These are phyloP conservation scores for Coturnix japonica DNA, from an alignment of 2,113 vertebrate genomes.

Conservation along the genomic window DNA sequence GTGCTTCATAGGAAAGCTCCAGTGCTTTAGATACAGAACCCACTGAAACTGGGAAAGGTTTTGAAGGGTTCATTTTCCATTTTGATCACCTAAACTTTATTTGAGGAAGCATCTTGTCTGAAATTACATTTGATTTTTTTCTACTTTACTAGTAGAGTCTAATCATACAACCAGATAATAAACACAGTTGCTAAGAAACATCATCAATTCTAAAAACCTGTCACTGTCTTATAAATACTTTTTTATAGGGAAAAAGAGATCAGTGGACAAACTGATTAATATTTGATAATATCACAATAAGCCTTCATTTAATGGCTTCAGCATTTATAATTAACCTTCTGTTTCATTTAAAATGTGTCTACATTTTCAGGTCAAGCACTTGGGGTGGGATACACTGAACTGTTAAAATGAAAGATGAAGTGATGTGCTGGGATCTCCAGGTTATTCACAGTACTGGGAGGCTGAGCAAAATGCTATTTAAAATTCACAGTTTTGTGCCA, in stretches of 20 bases:
- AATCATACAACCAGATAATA: background rate
- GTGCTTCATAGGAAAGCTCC: background rate
- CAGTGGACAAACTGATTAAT: conserved; percentile 61
- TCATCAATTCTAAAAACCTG: background rate
- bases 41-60: background rate
- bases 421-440: conserved; percentile 28
- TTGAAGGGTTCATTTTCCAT: background rate
- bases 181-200: background rate
- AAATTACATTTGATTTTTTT: background rate
- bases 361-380: conserved; percentile 44
- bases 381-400: conserved; percentile 23
- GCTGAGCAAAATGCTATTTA: background rate
- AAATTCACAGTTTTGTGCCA: background rate
- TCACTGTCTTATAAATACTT: background rate
- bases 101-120: background rate
- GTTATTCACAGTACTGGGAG: background rate
- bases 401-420: conserved; percentile 69
- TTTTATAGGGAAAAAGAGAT: conserved; percentile 4
- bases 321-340: conserved; percentile 71
- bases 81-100: background rate
- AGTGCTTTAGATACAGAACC: background rate
- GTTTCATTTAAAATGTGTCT: conserved; percentile 71
- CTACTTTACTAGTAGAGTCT: background rate
- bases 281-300: too few relatives aligned
- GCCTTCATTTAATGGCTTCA: conserved; percentile 55